These are phyloP conservation scores for Ormyrus rosae DNA, from an alignment of 2,888 invertebrate species.

Conservation along the genomic window DNA sequence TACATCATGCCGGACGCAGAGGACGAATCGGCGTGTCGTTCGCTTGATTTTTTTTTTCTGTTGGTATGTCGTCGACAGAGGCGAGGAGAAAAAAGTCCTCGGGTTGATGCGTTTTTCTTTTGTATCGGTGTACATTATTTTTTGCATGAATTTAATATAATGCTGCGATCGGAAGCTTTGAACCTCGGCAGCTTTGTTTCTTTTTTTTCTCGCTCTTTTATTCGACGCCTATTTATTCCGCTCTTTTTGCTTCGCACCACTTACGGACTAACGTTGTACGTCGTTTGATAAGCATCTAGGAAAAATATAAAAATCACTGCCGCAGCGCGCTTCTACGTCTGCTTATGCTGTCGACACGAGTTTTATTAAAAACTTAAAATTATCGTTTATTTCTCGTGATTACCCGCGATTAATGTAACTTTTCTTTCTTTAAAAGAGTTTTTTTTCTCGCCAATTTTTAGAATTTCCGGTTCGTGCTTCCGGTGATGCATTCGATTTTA, in stretches of 20 bases:
- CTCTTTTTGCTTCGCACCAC: constrained; percentile 38
- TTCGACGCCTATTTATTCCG: constrained; percentile 16
- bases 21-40: background rate
- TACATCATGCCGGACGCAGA: background rate
- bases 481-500: too few relatives aligned
- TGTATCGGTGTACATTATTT: background rate
- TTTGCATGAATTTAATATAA: constrained; percentile 4
- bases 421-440: too few relatives aligned
- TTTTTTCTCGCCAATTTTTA: too few relatives aligned
- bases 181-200: background rate
- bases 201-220: background rate
- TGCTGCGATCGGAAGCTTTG: constrained; percentile 7
- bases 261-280: constrained; percentile 61
- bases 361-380: constrained; percentile 27
- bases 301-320: constrained; percentile 60
- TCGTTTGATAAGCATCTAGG: constrained; percentile 60
- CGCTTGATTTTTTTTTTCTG: background rate
- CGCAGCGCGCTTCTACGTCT: constrained; percentile 39
- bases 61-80: background rate
- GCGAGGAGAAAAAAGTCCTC: background rate
- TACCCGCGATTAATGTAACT: constrained; percentile 9
- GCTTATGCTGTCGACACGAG: background rate
- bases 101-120: background rate
- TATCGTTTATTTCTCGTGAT: background rate
- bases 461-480: too few relatives aligned